Evolutionary conservation across 2,797 vertebrate species (phyloP).

Genomic region (Hirundo rustica): DNA sequence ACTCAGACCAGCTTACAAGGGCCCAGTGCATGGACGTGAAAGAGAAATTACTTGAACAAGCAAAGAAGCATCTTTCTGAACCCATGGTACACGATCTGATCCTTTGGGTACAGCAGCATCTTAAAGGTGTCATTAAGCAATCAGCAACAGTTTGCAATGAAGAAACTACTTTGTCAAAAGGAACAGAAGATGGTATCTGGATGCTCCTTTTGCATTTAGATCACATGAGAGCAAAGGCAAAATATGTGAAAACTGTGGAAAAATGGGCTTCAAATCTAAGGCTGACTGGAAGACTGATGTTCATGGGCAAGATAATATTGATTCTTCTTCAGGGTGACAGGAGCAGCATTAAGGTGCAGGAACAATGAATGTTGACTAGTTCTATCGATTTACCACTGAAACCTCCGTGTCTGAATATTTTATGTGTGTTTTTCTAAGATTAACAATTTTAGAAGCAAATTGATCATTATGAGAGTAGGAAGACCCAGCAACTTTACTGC

Average conservation of each 20-base stretch:
- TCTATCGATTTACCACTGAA: slow-evolving; percentile 43
- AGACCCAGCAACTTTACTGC: not conserved
- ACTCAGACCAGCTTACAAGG: slow-evolving; percentile 80
- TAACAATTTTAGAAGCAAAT: slow-evolving; percentile 18
- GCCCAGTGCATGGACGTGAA: slow-evolving; percentile 76
- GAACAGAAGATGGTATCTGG: slow-evolving; percentile 70
- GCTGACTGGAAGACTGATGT: slow-evolving; percentile 82
- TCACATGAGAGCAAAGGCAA: slow-evolving; percentile 84
- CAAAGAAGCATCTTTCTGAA: slow-evolving; percentile 72
- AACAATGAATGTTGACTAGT: slow-evolving; percentile 46
- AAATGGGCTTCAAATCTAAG: slow-evolving; percentile 82
- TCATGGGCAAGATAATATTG: slow-evolving; percentile 82
- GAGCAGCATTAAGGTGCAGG: slow-evolving; percentile 81
- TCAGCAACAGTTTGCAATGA: slow-evolving; percentile 16
- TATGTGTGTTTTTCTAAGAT: slow-evolving; percentile 36
- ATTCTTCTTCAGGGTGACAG: slow-evolving; percentile 84
- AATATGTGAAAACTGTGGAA: slow-evolving; percentile 80
- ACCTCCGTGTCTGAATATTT: slow-evolving; percentile 21
- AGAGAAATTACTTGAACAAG: slow-evolving; percentile 76
- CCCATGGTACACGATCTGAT: slow-evolving; percentile 84
- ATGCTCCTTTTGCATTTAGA: slow-evolving; percentile 81
- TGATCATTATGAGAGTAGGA: slow-evolving; percentile 18
- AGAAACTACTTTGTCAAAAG: slow-evolving; percentile 35
- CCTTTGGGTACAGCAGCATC: slow-evolving; percentile 81
- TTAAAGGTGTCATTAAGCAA: slow-evolving; percentile 62